Conservation (phyloP, 1,140 invertebrate species). For the Anoplolepis gracilipes region DNA sequence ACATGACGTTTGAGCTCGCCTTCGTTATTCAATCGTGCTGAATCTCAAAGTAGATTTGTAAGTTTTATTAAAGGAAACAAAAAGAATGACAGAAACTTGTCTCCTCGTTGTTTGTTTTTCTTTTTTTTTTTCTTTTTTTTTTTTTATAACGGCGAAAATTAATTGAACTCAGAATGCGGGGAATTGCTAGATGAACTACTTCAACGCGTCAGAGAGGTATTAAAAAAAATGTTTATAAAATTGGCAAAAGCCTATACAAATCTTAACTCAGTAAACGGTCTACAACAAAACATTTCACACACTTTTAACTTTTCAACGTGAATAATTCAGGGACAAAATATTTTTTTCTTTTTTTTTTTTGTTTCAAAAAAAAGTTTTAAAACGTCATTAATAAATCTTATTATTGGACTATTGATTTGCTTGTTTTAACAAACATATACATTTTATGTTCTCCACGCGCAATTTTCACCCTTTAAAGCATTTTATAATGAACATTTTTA, state of each 20-base stretch:
- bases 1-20: background rate
- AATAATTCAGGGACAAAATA: background rate
- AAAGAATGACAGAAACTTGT: constrained; percentile 13
- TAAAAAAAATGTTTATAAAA: constrained; percentile 20
- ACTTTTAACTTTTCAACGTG: background rate
- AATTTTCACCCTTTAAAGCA: background rate
- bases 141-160: constrained; percentile 18
- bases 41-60: constrained; percentile 45
- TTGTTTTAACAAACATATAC: background rate
- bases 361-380: background rate
- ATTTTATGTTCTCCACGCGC: background rate
- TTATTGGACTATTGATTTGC: background rate
- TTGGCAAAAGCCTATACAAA: background rate
- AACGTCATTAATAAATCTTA: background rate
- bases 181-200: background rate
- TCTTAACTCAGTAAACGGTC: background rate
- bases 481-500: too few species aligned
- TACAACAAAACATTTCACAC: background rate
- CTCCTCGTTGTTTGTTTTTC: constrained; percentile 4
- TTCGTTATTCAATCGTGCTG: constrained; percentile 35
- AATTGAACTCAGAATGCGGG: background rate
- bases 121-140: constrained; percentile 23
- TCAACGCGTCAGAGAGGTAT: background rate
- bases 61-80: constrained; percentile 18
- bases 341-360: background rate